These are phyloP conservation scores for Eurosta solidaginis DNA, from an alignment of 1,140 invertebrate species.

Conservation along the genomic window DNA sequence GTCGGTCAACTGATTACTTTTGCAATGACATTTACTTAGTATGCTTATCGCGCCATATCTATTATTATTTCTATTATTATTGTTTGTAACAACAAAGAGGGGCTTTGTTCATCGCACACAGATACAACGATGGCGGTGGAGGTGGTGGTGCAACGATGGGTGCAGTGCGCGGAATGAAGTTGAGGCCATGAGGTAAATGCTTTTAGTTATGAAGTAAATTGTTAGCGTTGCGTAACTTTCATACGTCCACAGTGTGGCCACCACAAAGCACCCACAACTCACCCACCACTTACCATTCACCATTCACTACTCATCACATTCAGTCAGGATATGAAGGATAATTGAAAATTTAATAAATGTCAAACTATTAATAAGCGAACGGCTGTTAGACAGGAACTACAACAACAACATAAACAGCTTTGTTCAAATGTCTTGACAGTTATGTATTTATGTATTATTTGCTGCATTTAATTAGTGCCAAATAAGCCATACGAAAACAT, in stretches of 20 bases:
- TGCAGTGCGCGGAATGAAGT: not conserved
- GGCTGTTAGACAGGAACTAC: no score
- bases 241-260: not conserved
- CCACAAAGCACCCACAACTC: not conserved
- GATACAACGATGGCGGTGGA: not conserved
- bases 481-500: not conserved
- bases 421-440: not conserved
- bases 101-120: not conserved
- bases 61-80: constrained; percentile 13
- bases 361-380: constrained; percentile 22
- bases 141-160: no score
- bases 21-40: not conserved
- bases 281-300: not conserved
- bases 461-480: constrained; percentile 28
- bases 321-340: constrained; percentile 23
- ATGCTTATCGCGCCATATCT: constrained; percentile 13
- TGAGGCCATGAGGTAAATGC: not conserved
- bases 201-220: not conserved
- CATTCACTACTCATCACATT: not conserved
- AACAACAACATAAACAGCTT: not conserved
- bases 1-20: constrained; percentile 16
- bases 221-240: not conserved
- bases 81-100: not conserved
- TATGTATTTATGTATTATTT: not conserved
- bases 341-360: constrained; percentile 33